Evolutionary conservation across 2,888 invertebrate species (phyloP), one percentile per base, ranked within the genome.

Genomic region (Lithophane leautieri): DNA sequence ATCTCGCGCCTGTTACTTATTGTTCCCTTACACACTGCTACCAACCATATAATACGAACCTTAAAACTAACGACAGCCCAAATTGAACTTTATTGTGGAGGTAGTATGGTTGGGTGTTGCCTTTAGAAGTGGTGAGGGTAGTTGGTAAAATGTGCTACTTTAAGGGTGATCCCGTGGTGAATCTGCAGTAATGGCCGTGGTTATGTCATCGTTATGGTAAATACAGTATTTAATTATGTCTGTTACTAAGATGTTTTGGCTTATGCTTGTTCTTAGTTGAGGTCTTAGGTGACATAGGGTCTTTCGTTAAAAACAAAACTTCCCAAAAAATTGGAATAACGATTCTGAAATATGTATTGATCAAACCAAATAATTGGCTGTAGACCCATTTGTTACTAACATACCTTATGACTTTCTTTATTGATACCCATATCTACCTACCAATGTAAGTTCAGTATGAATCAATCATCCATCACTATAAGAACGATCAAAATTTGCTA

Each of bases 1-100:
- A 94, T 95, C 95, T 95, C 92, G 93, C 88, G 90, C 90, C 94
- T 95, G 95, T 92, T 93, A 93, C 91, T 94, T 95, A 95, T 94
- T 95, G 94, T 94, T 94, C 94, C 94, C 93, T 95, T 94, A 94
- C 93, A 90, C 93, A 93, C 91, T 89, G 82, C 19, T 72, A 56
- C 84, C 63, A 77, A 73, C 54, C 14, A 47, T 40, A 40, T 25
- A 16, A 34, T 65, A 25, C 62, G 11, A 42, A 52, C 25, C 16
- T 0, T 0, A 40, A 76, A 69, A 40, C 16, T 42, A 7, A 60
- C 14, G 9, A 42, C 86, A 82, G 84, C 82, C 34, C 7, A 90
- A 79, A 81, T 61, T 87, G 42, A 70, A 72, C 86, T 70, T 60
- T 92, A 88, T 70, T 0, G 0, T 0, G 0, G 0, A 0, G 0